Evolutionary conservation across 1,140 invertebrate genomes (phyloP), one percentile per base, ranked within the genome.

Genomic region (Philotrypesis tridentata): DNA sequence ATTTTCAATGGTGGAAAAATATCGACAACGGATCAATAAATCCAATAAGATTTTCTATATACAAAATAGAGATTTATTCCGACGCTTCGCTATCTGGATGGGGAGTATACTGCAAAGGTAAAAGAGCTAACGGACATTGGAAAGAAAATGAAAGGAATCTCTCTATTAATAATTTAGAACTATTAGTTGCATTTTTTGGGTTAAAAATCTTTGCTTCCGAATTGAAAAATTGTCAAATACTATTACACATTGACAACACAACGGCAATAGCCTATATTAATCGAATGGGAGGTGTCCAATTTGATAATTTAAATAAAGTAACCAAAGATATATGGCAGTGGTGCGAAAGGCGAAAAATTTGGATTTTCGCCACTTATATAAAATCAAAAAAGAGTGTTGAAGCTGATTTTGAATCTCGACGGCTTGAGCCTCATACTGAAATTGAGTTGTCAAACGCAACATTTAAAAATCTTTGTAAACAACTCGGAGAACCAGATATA

Each of bases 261-360:
- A 92, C 89, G 6, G 89, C 91, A 0, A 85, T 91, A 14, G 84
- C 88, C 23, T 88, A 90, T 33, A 84, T 91, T 25, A 90, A 91
- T 80, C 60, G 84, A 37, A 87, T 88, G 85, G 88, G 88, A 0
- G 86, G 88, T 1, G 43, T 78, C 31, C 65, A 61, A 48, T 37
- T 31, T 8, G 21, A 55, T 48, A 27, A 71, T 12, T 70, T 71
- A 37, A 78, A 60, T 37, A 12, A 48, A 6, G 2, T 82, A 27
- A 29, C 81, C 9, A 75, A 65, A 61, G 2, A n/a, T 31, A 79
- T 87, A 27, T 87, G 84, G 85, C 73, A 85, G 27, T 87, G 85
- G 82, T 87, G 85, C 73, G 86, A 88, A 81, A 33, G 23, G 17
- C n/a, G 65, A 14, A 77, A 83, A 9, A 72, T 87, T 21, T 85